A percentile compares a stretch with the other conserved stretches of the same genome.
phyloP scores from a whole-genome alignment of 2,888 invertebrate genomes.

The Cephus sareptanus region DNA sequence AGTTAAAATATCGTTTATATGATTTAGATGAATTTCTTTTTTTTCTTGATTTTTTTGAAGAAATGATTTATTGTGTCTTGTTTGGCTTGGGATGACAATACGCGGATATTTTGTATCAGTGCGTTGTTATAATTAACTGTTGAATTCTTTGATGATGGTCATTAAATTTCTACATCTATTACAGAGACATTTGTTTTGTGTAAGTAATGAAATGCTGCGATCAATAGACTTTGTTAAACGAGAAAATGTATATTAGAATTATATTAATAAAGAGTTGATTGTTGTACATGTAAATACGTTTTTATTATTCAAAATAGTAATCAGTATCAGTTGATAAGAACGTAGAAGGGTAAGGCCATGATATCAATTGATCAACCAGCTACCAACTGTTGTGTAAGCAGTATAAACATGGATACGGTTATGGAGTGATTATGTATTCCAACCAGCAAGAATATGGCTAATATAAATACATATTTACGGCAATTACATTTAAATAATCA shows the following conservation, averaged over 20 bases:
- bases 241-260: slow-evolving; percentile 21
- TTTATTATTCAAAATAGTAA: neutral
- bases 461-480: neutral
- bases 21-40: neutral
- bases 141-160: slow-evolving; percentile 24
- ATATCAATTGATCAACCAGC: no score
- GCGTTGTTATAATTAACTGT: slow-evolving; percentile 7
- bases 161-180: slow-evolving; percentile 18
- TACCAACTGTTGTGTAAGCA: neutral
- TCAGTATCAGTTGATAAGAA: neutral
- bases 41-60: neutral
- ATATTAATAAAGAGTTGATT: slow-evolving; percentile 21
- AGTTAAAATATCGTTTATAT: neutral
- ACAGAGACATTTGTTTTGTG: slow-evolving; percentile 8
- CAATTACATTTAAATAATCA: neutral
- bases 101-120: neutral
- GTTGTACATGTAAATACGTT: slow-evolving; percentile 7
- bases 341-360: neutral
- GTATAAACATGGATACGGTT: neutral
- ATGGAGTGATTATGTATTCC: neutral
- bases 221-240: slow-evolving; percentile 4
- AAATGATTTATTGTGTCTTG: neutral
- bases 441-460: neutral
- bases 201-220: neutral
- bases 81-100: neutral